A percentile compares a stretch with the other conserved stretches of the same genome.
Conservation (phyloP, 2,113 vertebrate genomes). For the Elgaria multicarinata region DNA sequence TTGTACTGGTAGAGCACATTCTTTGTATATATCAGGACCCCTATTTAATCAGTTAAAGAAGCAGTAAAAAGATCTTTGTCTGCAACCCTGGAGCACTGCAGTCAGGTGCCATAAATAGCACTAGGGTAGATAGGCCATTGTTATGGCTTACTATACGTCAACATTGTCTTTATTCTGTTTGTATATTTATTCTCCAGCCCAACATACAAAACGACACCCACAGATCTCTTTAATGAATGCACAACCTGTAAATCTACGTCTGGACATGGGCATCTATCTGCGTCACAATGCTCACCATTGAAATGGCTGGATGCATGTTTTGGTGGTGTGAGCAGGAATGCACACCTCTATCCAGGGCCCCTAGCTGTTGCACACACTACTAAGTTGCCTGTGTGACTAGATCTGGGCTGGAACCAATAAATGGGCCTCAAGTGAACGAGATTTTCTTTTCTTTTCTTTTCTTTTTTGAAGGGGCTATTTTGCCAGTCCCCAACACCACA, state of each 20-base stretch:
- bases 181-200: not conserved
- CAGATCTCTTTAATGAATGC: not conserved
- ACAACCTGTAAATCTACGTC: not conserved
- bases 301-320: not conserved
- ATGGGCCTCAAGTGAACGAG: accelerated
- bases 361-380: not conserved
- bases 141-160: not conserved
- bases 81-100: not conserved
- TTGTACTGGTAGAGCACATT: not conserved
- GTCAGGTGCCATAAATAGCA: not conserved
- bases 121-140: not conserved
- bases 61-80: not conserved
- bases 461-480: accelerated
- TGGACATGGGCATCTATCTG: not conserved
- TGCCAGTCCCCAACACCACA: accelerated
- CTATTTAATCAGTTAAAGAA: not conserved
- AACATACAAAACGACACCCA: not conserved
- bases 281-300: not conserved
- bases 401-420: not conserved
- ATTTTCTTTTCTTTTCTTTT: too few relatives aligned
- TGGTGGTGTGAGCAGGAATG: not conserved
- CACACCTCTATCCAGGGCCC: not conserved
- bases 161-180: not conserved
- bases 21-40: not conserved
- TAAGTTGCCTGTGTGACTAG: not conserved